These are phyloP conservation scores for Ammodytes dubius DNA, from an alignment of 2,113 vertebrate species.

Conservation along the genomic window DNA sequence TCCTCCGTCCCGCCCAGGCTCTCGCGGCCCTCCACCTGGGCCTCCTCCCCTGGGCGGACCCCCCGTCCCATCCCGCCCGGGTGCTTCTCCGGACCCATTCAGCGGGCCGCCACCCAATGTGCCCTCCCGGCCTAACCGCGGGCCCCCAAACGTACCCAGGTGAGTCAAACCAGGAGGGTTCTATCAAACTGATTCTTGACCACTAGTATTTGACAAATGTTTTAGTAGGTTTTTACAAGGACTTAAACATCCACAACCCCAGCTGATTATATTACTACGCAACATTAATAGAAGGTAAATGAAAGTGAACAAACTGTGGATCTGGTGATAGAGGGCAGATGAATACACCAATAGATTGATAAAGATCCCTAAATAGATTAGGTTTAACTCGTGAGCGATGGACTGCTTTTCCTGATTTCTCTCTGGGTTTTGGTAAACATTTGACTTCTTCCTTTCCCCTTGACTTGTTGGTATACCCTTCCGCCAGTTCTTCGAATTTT, in stretches of 20 bases:
- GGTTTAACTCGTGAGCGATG: neutral
- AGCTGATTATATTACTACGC: conserved; percentile 28
- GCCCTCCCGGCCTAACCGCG: conserved; percentile 97
- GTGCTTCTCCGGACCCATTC: conserved; percentile 96
- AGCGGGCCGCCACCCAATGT: conserved; percentile 94
- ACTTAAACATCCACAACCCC: conserved; percentile 17
- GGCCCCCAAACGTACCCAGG: conserved; percentile 97
- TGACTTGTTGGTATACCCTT: neutral
- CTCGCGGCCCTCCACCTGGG: conserved; percentile 94
- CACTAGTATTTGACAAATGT: neutral
- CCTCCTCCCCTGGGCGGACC: conserved; percentile 94
- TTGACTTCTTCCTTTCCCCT: neutral
- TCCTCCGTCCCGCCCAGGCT: conserved; percentile 91
- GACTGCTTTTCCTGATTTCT: neutral
- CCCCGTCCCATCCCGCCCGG: conserved; percentile 96
- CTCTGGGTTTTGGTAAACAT: conserved; percentile 14
- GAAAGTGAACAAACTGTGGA: conserved; percentile 25
- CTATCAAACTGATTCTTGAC: neutral
- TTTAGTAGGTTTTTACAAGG: neutral
- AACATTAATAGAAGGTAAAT: conserved; percentile 73
- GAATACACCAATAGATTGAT: conserved; percentile 31
- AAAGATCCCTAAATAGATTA: conserved; percentile 35
- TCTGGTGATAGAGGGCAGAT: conserved; percentile 47
- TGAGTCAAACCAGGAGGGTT: conserved; percentile 80
- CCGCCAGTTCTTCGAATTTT: conserved; percentile 26